Evolutionary conservation across 2,797 vertebrate genomes (phyloP), one percentile per base, ranked within the genome.

Genomic region (Acanthurus leucopareius): DNA sequence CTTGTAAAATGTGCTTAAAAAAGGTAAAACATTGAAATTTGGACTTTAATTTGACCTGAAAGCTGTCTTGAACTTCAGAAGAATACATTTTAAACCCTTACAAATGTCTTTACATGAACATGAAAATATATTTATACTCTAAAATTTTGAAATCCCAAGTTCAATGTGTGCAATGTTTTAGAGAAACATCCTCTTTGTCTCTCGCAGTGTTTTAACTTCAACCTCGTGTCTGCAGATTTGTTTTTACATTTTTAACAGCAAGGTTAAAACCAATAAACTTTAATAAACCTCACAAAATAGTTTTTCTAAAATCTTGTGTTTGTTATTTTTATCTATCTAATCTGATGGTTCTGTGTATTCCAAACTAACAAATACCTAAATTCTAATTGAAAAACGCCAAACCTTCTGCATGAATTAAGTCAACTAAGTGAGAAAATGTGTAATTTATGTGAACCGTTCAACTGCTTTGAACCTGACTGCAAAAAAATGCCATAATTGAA

Each of bases 221-320:
- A 84, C 68, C 38, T 67, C 38, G 44, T 86, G 78, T 91, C 66
- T 54, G 70, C 51, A 66, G 49, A 65, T 61, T 83, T 76, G 40
- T 79, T 77, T 88, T 84, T 75, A 73, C 73, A 81, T 86, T 89
- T 87, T 82, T 80, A 83, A 84, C 72, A 78, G 57, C 61, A 86
- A 82, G 80, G 7, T 70, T 76, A 75, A 67, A 64, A 73, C 17
- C 15, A 91, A 91, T 90, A 87, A 88, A 88, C 51, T 75, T 85
- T 44, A 80, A 75, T 25, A 56, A 82, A 81, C 32, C 38, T 53
- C 57, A 73, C 10, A 20, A 76, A 67, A n/a, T 58, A 6, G 14
- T 67, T 44, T 54, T 42, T 42, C 11, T 42, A 42, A 42, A 42
- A 42, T 13, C 40, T 42, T 42, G 40, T 42, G 40, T 42, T 10